Percentiles rank a stretch among this genome's conserved stretches.
Evolutionary conservation across 2,888 invertebrate species (phyloP).

Genomic region (Aporophyla lueneburgensis): DNA sequence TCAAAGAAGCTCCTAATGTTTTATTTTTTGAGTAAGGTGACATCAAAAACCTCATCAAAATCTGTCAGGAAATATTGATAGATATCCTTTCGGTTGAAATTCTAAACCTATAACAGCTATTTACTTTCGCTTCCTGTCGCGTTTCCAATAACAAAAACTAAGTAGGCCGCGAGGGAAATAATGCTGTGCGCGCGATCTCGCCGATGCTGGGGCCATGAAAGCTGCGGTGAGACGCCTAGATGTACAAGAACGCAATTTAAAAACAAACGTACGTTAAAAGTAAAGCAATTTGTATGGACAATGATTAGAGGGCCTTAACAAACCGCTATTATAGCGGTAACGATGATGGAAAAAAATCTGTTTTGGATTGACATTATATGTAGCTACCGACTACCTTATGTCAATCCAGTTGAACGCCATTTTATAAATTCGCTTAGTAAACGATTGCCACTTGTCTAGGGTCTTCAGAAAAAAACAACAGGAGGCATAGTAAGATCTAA

Average conservation of each 20-base stretch:
- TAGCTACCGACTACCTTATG: too few species aligned
- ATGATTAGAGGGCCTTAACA: too few species aligned
- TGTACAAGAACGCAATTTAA: too few species aligned
- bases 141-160: slow-evolving; percentile 72
- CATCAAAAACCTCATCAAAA: slow-evolving; percentile 6
- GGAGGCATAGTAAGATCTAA: too few species aligned
- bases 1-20: not conserved
- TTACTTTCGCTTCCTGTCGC: slow-evolving; percentile 67
- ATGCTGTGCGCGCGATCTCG: slow-evolving; percentile 69
- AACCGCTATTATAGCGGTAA: too few species aligned
- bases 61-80: slow-evolving; percentile 9
- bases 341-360: too few species aligned
- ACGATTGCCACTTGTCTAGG: too few species aligned
- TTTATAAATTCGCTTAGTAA: too few species aligned
- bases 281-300: too few species aligned
- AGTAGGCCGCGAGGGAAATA: slow-evolving; percentile 68
- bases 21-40: not conserved
- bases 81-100: slow-evolving; percentile 35
- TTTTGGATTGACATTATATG: too few species aligned
- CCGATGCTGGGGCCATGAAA: slow-evolving; percentile 42
- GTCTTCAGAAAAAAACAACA: too few species aligned
- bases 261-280: not conserved
- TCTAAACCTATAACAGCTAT: slow-evolving; percentile 55
- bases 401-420: too few species aligned
- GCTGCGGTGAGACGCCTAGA: not conserved